phyloP scores from a whole-genome alignment of 2,888 invertebrate species.

The Drosophila sordidapex region DNA sequence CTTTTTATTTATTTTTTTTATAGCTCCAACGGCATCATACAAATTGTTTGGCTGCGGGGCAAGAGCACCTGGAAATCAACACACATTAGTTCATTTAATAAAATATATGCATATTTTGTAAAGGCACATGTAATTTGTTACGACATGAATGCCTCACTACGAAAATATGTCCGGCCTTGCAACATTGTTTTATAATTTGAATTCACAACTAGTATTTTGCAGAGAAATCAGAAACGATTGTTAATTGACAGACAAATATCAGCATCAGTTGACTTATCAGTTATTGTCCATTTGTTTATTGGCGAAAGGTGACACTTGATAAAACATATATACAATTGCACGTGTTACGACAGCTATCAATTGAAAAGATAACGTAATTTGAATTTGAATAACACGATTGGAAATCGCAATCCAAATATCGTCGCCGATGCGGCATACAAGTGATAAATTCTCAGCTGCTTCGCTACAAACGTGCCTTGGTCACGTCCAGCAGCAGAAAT shows the following conservation, averaged over 20 bases:
- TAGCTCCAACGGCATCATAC: slow-evolving; percentile 56
- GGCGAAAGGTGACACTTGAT: neutral
- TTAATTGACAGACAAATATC: slow-evolving; percentile 7
- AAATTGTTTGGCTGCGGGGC: slow-evolving; percentile 40
- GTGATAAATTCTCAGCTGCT: slow-evolving; percentile 7
- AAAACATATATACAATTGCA: neutral
- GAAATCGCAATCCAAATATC: neutral
- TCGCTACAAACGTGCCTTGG: slow-evolving; percentile 30
- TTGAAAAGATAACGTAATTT: neutral
- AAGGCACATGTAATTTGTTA: slow-evolving; percentile 38
- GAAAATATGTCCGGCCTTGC: slow-evolving; percentile 25
- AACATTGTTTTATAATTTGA: slow-evolving; percentile 15
- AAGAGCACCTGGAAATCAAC: slow-evolving; percentile 28
- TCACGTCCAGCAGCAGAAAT: slow-evolving; percentile 38
- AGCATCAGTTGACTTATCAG: neutral
- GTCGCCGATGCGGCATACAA: neutral
- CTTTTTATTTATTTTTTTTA: slow-evolving; percentile 13
- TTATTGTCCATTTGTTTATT: neutral
- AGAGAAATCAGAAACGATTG: neutral
- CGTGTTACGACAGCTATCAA: neutral
- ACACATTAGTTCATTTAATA: slow-evolving; percentile 58
- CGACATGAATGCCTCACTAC: slow-evolving; percentile 18
- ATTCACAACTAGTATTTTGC: slow-evolving; percentile 8
- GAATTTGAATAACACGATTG: neutral
- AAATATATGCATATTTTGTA: slow-evolving; percentile 63